A percentile compares a stretch with the other conserved stretches of the same genome.
phyloP scores from a whole-genome alignment of 2,113 vertebrate genomes.

The Macquaria ambigua region DNA sequence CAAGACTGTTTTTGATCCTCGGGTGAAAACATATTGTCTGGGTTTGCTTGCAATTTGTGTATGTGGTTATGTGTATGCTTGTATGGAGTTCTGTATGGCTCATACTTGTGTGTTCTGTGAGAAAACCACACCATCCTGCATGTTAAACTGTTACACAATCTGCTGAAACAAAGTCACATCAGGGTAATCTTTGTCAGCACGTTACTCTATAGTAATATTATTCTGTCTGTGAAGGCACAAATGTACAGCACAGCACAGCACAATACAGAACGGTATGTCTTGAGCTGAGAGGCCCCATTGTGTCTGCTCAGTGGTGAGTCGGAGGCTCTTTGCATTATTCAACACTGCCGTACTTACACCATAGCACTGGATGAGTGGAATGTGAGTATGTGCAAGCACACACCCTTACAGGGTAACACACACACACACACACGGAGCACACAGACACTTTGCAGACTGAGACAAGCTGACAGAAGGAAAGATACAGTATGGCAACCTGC shows the following conservation, averaged over 20 bases:
- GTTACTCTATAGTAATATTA: background rate
- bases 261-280: constrained; percentile 53
- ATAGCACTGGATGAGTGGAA: constrained; percentile 47
- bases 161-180: constrained; percentile 2
- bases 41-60: background rate
- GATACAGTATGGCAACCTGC: background rate
- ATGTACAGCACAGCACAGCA: constrained; percentile 33
- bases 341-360: constrained; percentile 67
- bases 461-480: constrained; percentile 2
- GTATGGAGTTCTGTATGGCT: background rate
- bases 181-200: constrained; percentile 23
- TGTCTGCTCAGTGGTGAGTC: constrained; percentile 62
- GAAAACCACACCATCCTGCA: constrained; percentile 19
- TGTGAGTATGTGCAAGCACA: constrained; percentile 57
- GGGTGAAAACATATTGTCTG: background rate
- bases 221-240: constrained; percentile 30
- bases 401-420: constrained; percentile 17
- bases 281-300: constrained; percentile 65
- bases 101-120: background rate
- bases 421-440: constrained; percentile 11
- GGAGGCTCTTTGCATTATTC: constrained; percentile 72
- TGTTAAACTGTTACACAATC: constrained; percentile 12
- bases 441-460: constrained; percentile 15
- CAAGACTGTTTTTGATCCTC: background rate
- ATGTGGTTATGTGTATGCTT: background rate